Base-by-base conservation (phyloP, 2,113 vertebrate genomes). In the Tringa solitaria region DNA sequence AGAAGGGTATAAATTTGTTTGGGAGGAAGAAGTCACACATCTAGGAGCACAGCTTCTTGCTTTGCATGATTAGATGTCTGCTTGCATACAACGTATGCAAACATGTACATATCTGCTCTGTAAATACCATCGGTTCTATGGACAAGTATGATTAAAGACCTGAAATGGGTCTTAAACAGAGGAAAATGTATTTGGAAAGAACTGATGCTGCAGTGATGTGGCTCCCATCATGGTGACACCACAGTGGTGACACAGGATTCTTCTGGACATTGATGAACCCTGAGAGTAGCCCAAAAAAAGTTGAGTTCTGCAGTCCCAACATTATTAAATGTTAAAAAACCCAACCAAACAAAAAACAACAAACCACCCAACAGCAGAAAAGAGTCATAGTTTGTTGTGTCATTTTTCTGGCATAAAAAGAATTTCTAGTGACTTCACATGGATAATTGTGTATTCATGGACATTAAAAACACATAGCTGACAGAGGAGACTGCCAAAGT, bases 221-320 rank as follows among this genome's bases (percentile, higher is more conserved):
- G 3, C 5, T 96, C 3, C 17, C 26, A 24, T 61, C 20, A 46
- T 37, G 30, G 5, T 64, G 26, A 81, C 20, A 27, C 26, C 0
- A 1, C 30, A 72, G 18, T 43, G 27, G 63, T 87, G 85, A 69
- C 19, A 68, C 50, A 78, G 35, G 27, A 64, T 85, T 87, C 53
- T 97, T 96, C 86, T 91, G 89, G 87, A 97, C 90, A 90, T 35
- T 63, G 96, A 92, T 74, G 48, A 76, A 75, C 81, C 57, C 46
- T 82, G 41, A 84, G 94, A 79, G 48, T 24, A 43, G 14, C 68
- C 50, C 63, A 64, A 84, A 93, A 86, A 93, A 94, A 76, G 22
- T 84, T 87, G 86, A 69, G 86, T 80, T 93, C 89, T 87, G 51
- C 30, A 87, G 50, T 67, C 73, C 23, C 12, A 20, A 84, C 10